phyloP scores from a whole-genome alignment of 2,113 vertebrate species.

The Scolopax mira region DNA sequence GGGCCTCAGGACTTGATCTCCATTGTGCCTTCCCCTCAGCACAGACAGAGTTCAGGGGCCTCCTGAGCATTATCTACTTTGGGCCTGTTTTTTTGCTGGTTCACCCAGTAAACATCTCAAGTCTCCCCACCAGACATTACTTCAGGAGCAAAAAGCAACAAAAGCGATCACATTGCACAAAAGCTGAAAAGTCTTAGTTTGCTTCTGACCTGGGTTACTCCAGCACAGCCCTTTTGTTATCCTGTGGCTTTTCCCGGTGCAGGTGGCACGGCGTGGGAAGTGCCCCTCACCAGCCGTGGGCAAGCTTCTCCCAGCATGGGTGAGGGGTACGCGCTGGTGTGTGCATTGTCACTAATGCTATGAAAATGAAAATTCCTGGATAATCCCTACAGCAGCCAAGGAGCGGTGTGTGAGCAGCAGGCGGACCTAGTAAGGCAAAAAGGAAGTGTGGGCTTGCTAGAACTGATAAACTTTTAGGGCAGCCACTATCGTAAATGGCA shows the following conservation, averaged over 20 bases:
- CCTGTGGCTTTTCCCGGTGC: background rate
- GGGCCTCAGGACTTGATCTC: background rate
- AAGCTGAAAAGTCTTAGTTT: background rate
- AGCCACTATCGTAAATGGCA: background rate
- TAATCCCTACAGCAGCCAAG: background rate
- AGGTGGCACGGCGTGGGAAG: fast-evolving
- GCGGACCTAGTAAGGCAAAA: background rate
- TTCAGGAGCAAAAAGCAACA: background rate
- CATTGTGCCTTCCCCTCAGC: fast-evolving
- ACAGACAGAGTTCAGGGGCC: background rate
- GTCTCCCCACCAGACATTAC: background rate
- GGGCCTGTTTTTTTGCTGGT: background rate
- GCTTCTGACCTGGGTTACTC: background rate
- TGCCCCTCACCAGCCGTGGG: fast-evolving
- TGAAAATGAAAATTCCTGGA: background rate
- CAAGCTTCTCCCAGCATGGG: too few relatives aligned
- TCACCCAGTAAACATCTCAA: background rate
- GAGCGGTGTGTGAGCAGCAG: background rate
- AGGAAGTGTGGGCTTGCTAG: background rate
- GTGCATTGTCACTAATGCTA: fast-evolving
- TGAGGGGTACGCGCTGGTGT: fast-evolving
- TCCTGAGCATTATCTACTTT: background rate
- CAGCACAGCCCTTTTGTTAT: background rate
- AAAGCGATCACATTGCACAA: background rate
- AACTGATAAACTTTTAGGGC: background rate